These are phyloP conservation scores for Cheirogaleus medius DNA, from an alignment of 2,113 vertebrate genomes.

Conservation along the genomic window DNA sequence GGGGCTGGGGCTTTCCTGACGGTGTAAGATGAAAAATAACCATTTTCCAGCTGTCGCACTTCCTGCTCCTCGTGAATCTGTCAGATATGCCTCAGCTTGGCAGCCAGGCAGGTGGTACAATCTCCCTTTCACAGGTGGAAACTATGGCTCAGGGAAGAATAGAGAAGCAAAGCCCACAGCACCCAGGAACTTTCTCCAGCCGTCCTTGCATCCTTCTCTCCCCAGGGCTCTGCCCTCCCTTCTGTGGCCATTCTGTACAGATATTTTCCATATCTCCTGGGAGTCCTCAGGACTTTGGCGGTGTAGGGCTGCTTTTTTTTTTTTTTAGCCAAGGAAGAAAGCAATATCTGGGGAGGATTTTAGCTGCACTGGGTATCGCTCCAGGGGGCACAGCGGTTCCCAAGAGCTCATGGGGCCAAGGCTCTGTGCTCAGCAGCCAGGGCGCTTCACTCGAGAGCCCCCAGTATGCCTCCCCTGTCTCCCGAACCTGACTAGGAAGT, in stretches of 20 bases:
- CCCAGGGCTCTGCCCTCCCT: neutral
- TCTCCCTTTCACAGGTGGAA: neutral
- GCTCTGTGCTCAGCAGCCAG: neutral
- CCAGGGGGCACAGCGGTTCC: neutral
- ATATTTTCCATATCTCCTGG: neutral
- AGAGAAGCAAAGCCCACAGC: rapidly evolving
- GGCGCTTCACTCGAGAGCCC: neutral
- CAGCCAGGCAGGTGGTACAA: neutral
- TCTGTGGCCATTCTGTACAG: neutral
- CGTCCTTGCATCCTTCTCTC: neutral
- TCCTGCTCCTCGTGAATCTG: neutral
- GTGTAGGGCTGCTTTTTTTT: neutral
- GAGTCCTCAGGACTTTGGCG: neutral
- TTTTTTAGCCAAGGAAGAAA: neutral
- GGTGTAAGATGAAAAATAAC: conserved; percentile 13
- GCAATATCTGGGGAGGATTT: neutral
- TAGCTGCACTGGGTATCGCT: neutral
- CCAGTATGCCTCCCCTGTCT: no score
- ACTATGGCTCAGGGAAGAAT: neutral
- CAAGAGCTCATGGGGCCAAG: neutral
- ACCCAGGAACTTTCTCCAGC: neutral
- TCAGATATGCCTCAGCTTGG: neutral
- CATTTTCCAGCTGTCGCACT: neutral
- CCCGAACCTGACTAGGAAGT: neutral
- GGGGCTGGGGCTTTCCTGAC: neutral